A percentile compares a stretch with the other conserved stretches of the same genome.
These are phyloP conservation scores for Eptatretus burgeri DNA, from an alignment of 2,113 vertebrate species.

Conservation along the genomic window DNA sequence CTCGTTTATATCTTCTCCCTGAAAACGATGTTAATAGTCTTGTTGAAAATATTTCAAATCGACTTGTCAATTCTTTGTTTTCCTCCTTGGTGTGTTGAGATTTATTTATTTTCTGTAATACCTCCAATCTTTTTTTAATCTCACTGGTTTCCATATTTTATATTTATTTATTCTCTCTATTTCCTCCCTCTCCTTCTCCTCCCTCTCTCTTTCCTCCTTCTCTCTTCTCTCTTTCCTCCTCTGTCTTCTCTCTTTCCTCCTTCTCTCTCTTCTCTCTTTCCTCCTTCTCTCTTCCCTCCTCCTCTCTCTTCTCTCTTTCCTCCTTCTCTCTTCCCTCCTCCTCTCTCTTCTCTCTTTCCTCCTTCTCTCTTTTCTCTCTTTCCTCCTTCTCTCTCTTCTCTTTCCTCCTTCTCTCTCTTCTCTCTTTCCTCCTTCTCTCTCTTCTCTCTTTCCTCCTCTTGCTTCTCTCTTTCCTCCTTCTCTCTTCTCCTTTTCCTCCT, in stretches of 20 bases:
- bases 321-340: background rate
- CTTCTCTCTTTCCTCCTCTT: background rate
- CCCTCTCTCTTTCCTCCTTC: background rate
- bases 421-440: background rate
- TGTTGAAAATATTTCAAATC: too few relatives aligned
- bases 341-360: background rate
- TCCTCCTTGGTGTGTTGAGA: too few relatives aligned
- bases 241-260: background rate
- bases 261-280: background rate
- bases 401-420: background rate
- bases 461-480: background rate
- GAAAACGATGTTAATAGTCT: too few relatives aligned
- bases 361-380: background rate
- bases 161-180: too few relatives aligned
- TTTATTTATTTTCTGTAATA: too few relatives aligned
- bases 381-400: background rate
- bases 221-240: background rate
- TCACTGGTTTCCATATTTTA: too few relatives aligned
- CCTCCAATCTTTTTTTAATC: too few relatives aligned
- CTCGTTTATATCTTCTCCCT: too few relatives aligned
- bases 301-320: background rate
- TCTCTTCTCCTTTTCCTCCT: background rate
- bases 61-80: too few relatives aligned
- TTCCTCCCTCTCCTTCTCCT: background rate
- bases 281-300: background rate